These are phyloP conservation scores for Palythoa heliodiscus DNA, from an alignment of 92 coral and sea anemone species.

Conservation along the genomic window DNA sequence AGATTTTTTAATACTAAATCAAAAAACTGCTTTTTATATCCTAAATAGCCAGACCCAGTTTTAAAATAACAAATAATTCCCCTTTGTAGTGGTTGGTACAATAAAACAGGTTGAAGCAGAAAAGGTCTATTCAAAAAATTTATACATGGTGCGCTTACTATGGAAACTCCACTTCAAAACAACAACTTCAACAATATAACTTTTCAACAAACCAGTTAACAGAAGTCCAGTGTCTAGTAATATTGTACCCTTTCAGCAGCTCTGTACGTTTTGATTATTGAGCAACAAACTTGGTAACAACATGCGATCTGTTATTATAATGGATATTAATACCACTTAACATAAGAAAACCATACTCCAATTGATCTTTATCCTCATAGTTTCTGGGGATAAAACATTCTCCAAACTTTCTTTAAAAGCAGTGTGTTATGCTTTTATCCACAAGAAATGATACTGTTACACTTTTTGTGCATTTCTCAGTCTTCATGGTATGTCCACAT, in stretches of 20 bases:
- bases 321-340: constrained; percentile 37
- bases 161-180: constrained; percentile 23
- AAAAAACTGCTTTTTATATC: constrained; percentile 7
- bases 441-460: constrained; percentile 43
- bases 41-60: constrained; percentile 8
- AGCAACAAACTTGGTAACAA: constrained; percentile 49
- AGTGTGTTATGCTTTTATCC: constrained; percentile 27
- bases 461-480: constrained; percentile 42
- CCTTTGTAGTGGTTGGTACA: constrained; percentile 11
- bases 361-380: constrained; percentile 24
- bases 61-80: constrained; percentile 7
- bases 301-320: constrained; percentile 44
- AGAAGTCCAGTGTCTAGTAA: constrained; percentile 25
- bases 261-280: constrained; percentile 20
- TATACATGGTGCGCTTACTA: constrained; percentile 12
- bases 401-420: constrained; percentile 25
- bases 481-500: constrained; percentile 45
- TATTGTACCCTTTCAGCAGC: constrained; percentile 11
- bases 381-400: constrained; percentile 27
- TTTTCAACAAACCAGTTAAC: constrained; percentile 19
- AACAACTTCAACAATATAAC: constrained; percentile 14
- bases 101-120: constrained; percentile 9
- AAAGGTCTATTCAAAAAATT: constrained; percentile 10
- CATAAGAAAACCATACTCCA: constrained; percentile 48
- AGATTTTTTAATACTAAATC: constrained; percentile 1